A percentile compares a stretch with the other conserved stretches of the same genome.
Evolutionary conservation across 2,797 vertebrate genomes (phyloP).

Genomic region (Xiphophorus birchmanni): DNA sequence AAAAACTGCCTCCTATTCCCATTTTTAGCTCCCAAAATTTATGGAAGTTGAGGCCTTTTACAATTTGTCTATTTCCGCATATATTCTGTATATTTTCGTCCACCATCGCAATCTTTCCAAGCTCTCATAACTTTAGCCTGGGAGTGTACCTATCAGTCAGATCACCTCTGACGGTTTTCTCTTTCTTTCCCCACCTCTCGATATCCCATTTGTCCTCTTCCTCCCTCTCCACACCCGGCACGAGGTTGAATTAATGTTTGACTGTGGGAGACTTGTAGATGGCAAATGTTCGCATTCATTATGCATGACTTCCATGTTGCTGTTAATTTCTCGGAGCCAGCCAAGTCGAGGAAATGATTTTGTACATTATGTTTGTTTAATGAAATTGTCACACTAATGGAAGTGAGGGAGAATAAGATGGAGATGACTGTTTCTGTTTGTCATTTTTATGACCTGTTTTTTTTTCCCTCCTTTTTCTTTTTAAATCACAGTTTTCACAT

Average conservation of each 20-base stretch:
- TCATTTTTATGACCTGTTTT: slow-evolving; percentile 70
- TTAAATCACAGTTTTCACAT: slow-evolving; percentile 57
- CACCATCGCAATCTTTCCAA: background rate
- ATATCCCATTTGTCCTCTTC: slow-evolving; percentile 62
- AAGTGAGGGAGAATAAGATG: slow-evolving; percentile 74
- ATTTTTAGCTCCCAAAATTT: background rate
- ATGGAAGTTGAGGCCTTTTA: background rate
- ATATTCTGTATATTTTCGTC: background rate
- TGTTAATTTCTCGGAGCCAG: slow-evolving; percentile 81
- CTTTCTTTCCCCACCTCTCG: slow-evolving; percentile 56
- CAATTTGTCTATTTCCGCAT: background rate
- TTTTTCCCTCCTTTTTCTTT: slow-evolving; percentile 16
- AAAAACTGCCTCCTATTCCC: background rate
- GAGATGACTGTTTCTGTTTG: slow-evolving; percentile 78
- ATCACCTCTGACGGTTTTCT: slow-evolving; percentile 58
- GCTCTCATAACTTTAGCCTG: slow-evolving; percentile 10
- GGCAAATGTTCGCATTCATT: slow-evolving; percentile 83
- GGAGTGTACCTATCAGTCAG: slow-evolving; percentile 26
- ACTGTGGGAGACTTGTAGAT: slow-evolving; percentile 79
- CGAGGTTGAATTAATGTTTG: slow-evolving; percentile 78
- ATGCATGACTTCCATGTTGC: slow-evolving; percentile 82
- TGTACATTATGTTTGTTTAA: slow-evolving; percentile 83
- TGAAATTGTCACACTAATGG: slow-evolving; percentile 83
- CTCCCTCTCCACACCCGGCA: slow-evolving; percentile 62
- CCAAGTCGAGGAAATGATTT: slow-evolving; percentile 81